Evolutionary conservation across 2,113 vertebrate genomes (phyloP).

Genomic region (Sander vitreus): DNA sequence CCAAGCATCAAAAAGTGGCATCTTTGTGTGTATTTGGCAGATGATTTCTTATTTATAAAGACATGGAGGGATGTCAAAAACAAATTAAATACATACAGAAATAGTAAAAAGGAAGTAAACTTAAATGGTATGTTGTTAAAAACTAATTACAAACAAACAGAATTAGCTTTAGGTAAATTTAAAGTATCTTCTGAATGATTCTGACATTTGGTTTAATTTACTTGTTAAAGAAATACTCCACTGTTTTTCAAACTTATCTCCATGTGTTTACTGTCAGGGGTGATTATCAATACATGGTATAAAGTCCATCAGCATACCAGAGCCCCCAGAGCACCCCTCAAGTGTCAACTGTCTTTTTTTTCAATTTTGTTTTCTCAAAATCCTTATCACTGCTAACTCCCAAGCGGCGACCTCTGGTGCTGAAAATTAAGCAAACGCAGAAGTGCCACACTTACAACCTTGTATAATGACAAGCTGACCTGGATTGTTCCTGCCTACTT

Average conservation of each 20-base stretch:
- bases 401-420: no score
- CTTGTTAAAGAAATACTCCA: background rate
- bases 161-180: background rate
- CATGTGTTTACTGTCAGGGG: background rate
- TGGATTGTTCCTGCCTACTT: slow-evolving; percentile 3
- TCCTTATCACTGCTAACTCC: background rate
- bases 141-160: background rate
- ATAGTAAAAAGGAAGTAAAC: no score
- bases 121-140: no score
- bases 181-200: background rate
- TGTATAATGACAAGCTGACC: background rate
- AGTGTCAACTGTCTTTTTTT: background rate
- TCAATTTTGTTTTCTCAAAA: background rate
- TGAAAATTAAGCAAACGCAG: no score
- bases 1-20: background rate
- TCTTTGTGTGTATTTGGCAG: background rate
- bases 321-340: background rate
- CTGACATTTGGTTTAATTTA: background rate
- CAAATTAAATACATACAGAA: background rate
- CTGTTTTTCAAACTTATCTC: background rate
- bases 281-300: background rate
- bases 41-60: background rate
- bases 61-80: background rate
- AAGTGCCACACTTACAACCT: background rate
- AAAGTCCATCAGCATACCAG: background rate